Evolutionary conservation across 2,797 vertebrate genomes (phyloP).

Genomic region (Sebastes iracundus): DNA sequence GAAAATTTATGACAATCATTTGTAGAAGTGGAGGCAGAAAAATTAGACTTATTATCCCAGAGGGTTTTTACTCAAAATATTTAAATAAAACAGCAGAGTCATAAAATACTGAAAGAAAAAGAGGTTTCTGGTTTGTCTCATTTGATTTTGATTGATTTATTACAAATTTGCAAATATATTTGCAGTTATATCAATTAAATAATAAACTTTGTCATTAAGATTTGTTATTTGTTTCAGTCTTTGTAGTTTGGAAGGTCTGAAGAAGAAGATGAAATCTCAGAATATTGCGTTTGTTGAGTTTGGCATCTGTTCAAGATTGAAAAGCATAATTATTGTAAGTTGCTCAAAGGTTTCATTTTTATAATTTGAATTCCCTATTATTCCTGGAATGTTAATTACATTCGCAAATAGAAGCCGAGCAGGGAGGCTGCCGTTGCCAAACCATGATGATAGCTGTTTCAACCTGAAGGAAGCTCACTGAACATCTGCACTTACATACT

Average conservation of each 20-base stretch:
- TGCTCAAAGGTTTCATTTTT: conserved; percentile 22
- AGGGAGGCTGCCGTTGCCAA: background rate
- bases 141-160: conserved; percentile 13
- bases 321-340: conserved; percentile 22
- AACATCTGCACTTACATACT: background rate
- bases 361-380: conserved; percentile 44
- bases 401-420: conserved; percentile 25
- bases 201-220: background rate
- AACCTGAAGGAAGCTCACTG: background rate
- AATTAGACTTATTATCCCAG: conserved; percentile 38
- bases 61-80: conserved; percentile 22
- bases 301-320: conserved; percentile 47
- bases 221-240: conserved; percentile 10
- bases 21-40: conserved; percentile 44
- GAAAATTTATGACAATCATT: conserved; percentile 63
- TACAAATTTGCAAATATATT: conserved; percentile 1
- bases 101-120: background rate
- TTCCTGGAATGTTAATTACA: conserved; percentile 54
- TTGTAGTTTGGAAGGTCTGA: conserved; percentile 8
- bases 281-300: conserved; percentile 17
- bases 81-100: background rate
- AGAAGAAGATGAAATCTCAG: background rate
- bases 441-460: background rate
- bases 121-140: background rate
- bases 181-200: background rate